Percentiles rank a stretch among this genome's conserved stretches.
phyloP scores from a whole-genome alignment of 2,113 vertebrate species.

The mouse (Mus musculus) region DNA sequence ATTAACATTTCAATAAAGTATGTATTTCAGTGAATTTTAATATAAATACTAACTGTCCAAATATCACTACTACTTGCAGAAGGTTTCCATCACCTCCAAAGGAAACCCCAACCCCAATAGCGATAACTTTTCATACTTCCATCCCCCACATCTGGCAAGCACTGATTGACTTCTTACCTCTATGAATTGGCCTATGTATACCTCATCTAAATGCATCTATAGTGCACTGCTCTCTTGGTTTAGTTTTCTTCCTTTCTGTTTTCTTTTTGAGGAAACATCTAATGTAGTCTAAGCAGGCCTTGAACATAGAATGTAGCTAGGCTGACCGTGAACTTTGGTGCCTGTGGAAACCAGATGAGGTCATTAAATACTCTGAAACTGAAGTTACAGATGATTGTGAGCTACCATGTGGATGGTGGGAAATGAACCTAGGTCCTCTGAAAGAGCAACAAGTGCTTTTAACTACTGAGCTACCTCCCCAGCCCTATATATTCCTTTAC shows the following conservation, averaged over 20 bases:
- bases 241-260: background rate
- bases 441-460: background rate
- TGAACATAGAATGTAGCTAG: background rate
- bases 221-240: background rate
- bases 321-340: background rate
- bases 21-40: conserved; percentile 4
- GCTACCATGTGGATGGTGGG: background rate
- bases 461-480: background rate
- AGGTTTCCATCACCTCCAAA: background rate
- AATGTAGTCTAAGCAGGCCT: background rate
- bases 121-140: background rate
- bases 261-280: background rate
- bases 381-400: background rate
- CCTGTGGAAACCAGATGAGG: background rate
- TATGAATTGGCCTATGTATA: background rate
- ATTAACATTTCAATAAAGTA: background rate
- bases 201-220: background rate
- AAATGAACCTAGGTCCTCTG: background rate
- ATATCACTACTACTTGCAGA: background rate
- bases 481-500: background rate
- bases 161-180: background rate
- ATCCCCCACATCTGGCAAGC: background rate
- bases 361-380: background rate
- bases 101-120: background rate
- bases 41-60: background rate